Evolutionary conservation across 1,140 invertebrate genomes (phyloP), one percentile per base, ranked within the genome.

Genomic region (Drosophila repletoides): DNA sequence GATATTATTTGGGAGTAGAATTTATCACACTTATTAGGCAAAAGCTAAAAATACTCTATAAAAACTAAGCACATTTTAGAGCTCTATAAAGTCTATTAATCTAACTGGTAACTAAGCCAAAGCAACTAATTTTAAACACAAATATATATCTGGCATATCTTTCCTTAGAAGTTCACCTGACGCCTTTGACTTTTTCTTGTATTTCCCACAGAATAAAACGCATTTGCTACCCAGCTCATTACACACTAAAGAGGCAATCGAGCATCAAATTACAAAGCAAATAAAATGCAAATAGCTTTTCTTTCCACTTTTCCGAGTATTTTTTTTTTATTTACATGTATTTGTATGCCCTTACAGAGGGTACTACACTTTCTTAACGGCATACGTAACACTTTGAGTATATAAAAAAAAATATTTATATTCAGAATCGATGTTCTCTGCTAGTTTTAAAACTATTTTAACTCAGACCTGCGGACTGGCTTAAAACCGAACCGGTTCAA

Each of bases 231-330:
- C 60, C 76, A 76, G 45, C 71, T 84, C 75, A 84, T 84, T 84
- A 84, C 80, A 80, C 80, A 79, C 67, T 79, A 86, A 86, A 84
- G 69, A 84, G 70, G 80, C 80, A 84, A 84, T 84, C 80, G 80
- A 86, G 67, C 80, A 84, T 68, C 80, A 84, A 84, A 84, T 84
- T 84, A 84, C 80, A 84, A 80, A 80, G 80, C 61, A 84, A 84
- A 84, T 84, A 86, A 84, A 84, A 84, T 86, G 80, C 72, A 84
- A 84, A 84, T 84, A 60, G 75, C 61, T 75, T 84, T 84, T 83
- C 52, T 40, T 45, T 45, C 46, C 53, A 33, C 28, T 55, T 68
- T 67, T 34, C 12, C 52, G 46, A 43, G 38, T 38, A 51, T 40
- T 63, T 21, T 64, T 46, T 53, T 34, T 22, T 72, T 43, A 49